A percentile compares a stretch with the other conserved stretches of the same genome.
Evolutionary conservation across 1,140 invertebrate genomes (phyloP).

Genomic region (Trachymyrmex septentrionalis): DNA sequence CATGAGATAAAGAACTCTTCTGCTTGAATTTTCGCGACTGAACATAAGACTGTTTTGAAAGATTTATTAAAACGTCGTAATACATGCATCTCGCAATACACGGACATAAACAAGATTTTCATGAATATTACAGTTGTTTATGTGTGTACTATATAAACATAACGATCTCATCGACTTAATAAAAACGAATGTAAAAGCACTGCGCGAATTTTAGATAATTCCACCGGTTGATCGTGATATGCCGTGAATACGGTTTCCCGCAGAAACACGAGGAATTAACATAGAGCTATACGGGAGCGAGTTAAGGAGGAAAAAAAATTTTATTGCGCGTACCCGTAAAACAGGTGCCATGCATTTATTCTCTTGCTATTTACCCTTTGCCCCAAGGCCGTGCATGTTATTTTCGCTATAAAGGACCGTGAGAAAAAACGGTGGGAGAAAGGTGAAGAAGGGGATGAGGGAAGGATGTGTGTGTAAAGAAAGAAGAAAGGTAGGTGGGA

Average conservation of each 20-base stretch:
- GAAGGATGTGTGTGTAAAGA: constrained; percentile 2
- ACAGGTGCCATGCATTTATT: constrained; percentile 60
- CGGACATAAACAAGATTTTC: neutral
- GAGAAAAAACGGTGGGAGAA: neutral
- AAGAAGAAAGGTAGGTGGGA: too few relatives aligned
- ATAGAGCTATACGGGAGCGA: neutral
- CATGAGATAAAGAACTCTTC: neutral
- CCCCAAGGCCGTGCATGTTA: constrained; percentile 55
- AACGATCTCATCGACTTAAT: constrained; percentile 11
- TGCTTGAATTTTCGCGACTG: neutral
- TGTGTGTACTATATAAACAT: constrained; percentile 50
- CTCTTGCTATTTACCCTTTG: constrained; percentile 69
- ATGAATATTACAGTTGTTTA: constrained; percentile 13
- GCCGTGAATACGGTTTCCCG: neutral
- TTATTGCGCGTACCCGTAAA: constrained; percentile 45
- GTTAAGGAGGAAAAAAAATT: constrained; percentile 49
- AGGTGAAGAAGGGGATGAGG: neutral
- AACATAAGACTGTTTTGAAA: neutral
- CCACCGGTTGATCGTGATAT: constrained; percentile 29
- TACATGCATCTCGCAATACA: neutral
- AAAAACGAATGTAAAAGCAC: constrained; percentile 14
- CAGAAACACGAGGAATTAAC: constrained; percentile 30
- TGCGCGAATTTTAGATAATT: constrained; percentile 6
- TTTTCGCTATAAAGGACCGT: constrained; percentile 62
- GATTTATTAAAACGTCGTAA: neutral